Percentiles rank a stretch among this genome's conserved stretches.
Conservation (phyloP, 2,888 invertebrate genomes). For the Salpingus planirostris region DNA sequence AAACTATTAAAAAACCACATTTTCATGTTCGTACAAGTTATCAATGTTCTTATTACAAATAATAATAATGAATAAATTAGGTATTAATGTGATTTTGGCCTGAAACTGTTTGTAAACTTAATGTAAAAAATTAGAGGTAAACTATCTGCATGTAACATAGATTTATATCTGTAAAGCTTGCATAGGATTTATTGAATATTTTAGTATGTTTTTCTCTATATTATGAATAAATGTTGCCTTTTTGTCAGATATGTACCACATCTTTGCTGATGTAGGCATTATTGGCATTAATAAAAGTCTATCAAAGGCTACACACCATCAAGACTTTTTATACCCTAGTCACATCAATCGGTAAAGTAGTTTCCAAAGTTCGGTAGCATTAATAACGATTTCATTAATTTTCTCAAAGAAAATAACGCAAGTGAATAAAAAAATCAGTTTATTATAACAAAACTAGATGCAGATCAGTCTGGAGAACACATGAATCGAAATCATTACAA, state of each 20-base stretch:
- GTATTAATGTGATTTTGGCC: slow-evolving; percentile 37
- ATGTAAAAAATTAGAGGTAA: slow-evolving; percentile 32
- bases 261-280: slow-evolving; percentile 23
- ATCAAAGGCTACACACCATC: slow-evolving; percentile 16
- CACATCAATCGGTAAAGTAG: no score
- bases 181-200: slow-evolving; percentile 39
- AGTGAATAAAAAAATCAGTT: no score
- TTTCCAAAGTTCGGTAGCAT: no score
- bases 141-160: slow-evolving; percentile 34
- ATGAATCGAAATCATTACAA: no score
- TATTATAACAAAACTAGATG: no score
- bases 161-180: slow-evolving; percentile 36
- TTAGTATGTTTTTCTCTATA: slow-evolving; percentile 39
- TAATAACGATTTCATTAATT: no score
- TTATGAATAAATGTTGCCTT: slow-evolving; percentile 39
- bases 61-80: slow-evolving; percentile 19
- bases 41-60: slow-evolving; percentile 19
- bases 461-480: no score
- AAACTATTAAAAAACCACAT: slow-evolving; percentile 21
- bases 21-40: slow-evolving; percentile 31
- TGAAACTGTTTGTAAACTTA: slow-evolving; percentile 34
- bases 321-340: no score
- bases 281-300: slow-evolving; percentile 26
- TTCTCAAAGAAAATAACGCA: no score
- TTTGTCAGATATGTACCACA: slow-evolving; percentile 28